Evolutionary conservation across 2,113 vertebrate genomes (phyloP).

Genomic region (Pongo abelii): DNA sequence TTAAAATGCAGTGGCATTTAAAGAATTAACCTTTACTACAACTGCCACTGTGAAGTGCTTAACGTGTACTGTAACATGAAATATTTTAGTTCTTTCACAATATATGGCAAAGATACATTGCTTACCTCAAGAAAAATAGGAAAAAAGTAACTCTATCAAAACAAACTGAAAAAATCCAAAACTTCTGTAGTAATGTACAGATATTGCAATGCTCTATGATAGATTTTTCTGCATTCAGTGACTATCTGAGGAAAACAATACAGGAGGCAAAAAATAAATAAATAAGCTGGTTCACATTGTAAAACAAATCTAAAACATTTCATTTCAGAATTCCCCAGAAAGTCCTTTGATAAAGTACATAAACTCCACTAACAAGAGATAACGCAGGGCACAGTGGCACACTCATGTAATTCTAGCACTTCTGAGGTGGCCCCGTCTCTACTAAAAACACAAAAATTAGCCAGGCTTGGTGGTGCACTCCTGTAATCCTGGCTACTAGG

Average conservation of each 20-base stretch:
- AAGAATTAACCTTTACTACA: conserved; percentile 4
- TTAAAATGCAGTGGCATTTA: conserved; percentile 12
- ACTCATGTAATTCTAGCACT: no score
- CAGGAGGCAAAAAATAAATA: not conserved
- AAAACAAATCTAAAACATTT: conserved; percentile 35
- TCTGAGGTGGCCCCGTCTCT: no score
- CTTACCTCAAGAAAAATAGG: not conserved
- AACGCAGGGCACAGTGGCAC: no score
- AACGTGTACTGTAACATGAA: not conserved
- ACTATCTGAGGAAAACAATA: conserved; percentile 23
- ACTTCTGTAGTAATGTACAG: not conserved
- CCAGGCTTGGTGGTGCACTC: no score
- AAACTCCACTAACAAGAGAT: not conserved
- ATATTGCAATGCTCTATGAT: not conserved
- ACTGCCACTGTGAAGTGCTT: not conserved
- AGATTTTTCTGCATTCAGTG: not conserved
- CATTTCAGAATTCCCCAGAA: not conserved
- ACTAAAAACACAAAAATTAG: no score
- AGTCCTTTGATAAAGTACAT: not conserved
- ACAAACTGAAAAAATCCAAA: not conserved
- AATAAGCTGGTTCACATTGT: not conserved
- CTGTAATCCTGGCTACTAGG: no score
- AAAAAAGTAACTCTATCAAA: not conserved
- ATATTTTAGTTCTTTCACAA: not conserved
- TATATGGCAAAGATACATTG: not conserved